These are phyloP conservation scores for Cerceris ruficornis DNA, from an alignment of 2,888 invertebrate species.

Conservation along the genomic window DNA sequence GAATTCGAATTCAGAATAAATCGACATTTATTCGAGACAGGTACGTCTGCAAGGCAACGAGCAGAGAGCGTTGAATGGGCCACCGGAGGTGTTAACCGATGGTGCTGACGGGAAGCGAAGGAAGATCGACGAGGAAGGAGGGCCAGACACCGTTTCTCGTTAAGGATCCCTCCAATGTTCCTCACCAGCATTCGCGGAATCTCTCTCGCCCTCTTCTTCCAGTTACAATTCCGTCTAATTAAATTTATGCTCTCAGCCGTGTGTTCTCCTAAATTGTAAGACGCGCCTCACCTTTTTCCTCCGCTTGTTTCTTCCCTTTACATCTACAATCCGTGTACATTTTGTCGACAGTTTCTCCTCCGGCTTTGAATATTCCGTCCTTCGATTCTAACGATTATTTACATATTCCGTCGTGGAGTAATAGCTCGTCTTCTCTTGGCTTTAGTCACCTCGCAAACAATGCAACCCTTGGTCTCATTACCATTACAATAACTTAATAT, in stretches of 20 bases:
- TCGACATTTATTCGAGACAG: conserved; percentile 21
- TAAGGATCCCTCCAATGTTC: conserved; percentile 55
- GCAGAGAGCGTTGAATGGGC: conserved; percentile 3
- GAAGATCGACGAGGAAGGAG: conserved; percentile 16
- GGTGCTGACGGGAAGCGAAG: conserved; percentile 1
- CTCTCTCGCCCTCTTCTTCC: conserved; percentile 35
- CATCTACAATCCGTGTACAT: no score
- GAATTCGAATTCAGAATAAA: conserved; percentile 17
- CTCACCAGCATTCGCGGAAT: conserved; percentile 10
- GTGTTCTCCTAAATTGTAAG: conserved; percentile 22
- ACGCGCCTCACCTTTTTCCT: conserved; percentile 5
- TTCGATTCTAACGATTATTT: no score
- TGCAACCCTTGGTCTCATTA: no score
- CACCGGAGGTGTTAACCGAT: conserved; percentile 25
- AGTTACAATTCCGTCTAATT: conserved; percentile 61
- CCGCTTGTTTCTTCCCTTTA: no score
- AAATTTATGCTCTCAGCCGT: conserved; percentile 59
- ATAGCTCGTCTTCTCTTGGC: no score
- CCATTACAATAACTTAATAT: no score
- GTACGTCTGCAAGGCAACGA: conserved; percentile 1
- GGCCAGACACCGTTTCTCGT: conserved; percentile 50
- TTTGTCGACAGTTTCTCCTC: no score
- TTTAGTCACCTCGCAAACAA: no score
- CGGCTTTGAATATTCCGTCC: no score
- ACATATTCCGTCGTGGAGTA: no score